phyloP scores from a whole-genome alignment of 2,797 vertebrate genomes.

The Centroberyx gerrardi region DNA sequence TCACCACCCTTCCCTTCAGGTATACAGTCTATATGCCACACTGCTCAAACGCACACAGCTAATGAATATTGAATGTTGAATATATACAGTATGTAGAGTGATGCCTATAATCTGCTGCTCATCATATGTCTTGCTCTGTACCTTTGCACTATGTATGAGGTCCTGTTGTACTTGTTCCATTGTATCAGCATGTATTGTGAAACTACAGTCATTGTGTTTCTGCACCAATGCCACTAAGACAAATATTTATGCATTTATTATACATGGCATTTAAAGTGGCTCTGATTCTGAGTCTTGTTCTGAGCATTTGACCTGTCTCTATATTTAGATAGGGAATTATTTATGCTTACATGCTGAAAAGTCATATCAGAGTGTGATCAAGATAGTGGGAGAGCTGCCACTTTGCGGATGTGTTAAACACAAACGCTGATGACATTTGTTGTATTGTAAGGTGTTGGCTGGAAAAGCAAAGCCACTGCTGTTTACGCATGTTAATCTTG shows the following conservation, averaged over 20 bases:
- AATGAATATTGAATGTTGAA: not conserved
- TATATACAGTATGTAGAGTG: not conserved
- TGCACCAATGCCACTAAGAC: not conserved
- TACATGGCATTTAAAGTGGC: not conserved
- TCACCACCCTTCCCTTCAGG: not conserved
- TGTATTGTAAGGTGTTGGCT: conserved; percentile 8
- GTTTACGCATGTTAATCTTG: not conserved
- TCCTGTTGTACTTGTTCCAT: not conserved
- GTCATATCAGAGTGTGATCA: not conserved
- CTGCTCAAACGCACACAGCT: not conserved
- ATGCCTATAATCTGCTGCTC: no score
- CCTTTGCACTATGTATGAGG: no score
- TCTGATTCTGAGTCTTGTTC: not conserved
- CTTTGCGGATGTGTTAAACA: not conserved
- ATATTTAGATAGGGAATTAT: no score
- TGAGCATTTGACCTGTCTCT: not conserved
- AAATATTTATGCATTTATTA: not conserved
- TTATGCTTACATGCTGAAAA: not conserved
- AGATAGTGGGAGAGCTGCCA: not conserved
- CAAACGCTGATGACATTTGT: conserved; percentile 3
- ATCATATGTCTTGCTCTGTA: no score
- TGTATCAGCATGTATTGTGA: not conserved
- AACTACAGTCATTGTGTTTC: not conserved
- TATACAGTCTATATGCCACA: no score
- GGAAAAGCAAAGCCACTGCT: not conserved